A percentile compares a stretch with the other conserved stretches of the same genome.
These are phyloP conservation scores for Planiliza haematocheilus DNA, from an alignment of 2,113 vertebrate genomes.

Conservation along the genomic window DNA sequence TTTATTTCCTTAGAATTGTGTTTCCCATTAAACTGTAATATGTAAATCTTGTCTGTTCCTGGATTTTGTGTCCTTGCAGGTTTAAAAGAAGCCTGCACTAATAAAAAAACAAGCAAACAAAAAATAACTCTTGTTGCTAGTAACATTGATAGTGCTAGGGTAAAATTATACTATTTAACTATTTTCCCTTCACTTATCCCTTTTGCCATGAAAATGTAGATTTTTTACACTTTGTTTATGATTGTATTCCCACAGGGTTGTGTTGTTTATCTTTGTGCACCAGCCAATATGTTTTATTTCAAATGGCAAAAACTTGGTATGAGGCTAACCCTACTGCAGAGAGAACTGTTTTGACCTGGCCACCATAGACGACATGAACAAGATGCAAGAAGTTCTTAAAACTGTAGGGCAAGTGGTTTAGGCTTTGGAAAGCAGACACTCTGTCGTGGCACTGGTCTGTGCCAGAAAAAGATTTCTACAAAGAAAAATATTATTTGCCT, in stretches of 20 bases:
- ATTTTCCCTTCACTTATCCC: no score
- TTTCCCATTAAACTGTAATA: no score
- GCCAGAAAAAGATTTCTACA: conserved; percentile 28
- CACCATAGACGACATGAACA: conserved; percentile 19
- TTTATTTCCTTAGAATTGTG: no score
- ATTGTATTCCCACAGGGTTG: conserved; percentile 17
- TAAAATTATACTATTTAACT: no score
- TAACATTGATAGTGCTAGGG: no score
- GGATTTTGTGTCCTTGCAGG: no score
- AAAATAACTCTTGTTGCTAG: no score
- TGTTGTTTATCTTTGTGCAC: background rate
- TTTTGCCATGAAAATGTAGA: no score
- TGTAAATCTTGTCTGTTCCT: no score
- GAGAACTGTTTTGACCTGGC: conserved; percentile 8
- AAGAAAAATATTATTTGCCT: conserved; percentile 16
- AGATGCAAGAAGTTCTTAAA: background rate
- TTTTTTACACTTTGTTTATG: no score
- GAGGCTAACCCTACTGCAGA: conserved; percentile 38
- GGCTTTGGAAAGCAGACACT: fast-evolving
- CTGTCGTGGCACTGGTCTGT: conserved; percentile 36
- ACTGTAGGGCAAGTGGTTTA: conserved; percentile 28
- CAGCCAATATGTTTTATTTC: fast-evolving
- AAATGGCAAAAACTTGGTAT: background rate
- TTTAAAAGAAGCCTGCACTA: no score
- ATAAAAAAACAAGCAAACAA: no score